Percentiles rank a stretch among this genome's conserved stretches.
These are phyloP conservation scores for Plectropomus leopardus DNA, from an alignment of 2,113 vertebrate genomes.

Conservation along the genomic window DNA sequence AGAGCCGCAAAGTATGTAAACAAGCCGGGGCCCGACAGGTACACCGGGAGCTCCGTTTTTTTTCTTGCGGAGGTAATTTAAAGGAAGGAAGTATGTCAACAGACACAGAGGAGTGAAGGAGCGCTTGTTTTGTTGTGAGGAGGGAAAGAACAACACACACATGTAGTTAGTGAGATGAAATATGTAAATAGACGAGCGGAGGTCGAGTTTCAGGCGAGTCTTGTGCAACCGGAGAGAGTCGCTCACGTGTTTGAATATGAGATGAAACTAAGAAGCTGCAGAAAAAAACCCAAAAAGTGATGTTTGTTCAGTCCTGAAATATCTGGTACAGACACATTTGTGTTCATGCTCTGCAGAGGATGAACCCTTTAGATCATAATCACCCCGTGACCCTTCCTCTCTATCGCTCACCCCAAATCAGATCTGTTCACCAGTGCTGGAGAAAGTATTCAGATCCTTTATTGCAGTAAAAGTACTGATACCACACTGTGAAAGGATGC, in stretches of 20 bases:
- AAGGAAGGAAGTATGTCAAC: constrained; percentile 55
- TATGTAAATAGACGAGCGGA: constrained; percentile 52
- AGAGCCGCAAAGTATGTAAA: constrained; percentile 79
- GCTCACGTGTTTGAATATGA: constrained; percentile 10
- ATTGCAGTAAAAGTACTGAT: too few relatives aligned
- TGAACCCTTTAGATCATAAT: too few relatives aligned
- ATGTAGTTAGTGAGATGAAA: constrained; percentile 54
- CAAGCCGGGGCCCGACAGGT: constrained; percentile 60
- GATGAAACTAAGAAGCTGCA: neutral
- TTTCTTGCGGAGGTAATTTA: constrained; percentile 59
- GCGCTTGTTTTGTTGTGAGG: constrained; percentile 62
- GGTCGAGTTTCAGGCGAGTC: neutral
- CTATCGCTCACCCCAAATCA: too few relatives aligned
- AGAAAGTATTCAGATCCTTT: too few relatives aligned
- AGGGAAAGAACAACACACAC: constrained; percentile 67
- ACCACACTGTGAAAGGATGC: too few relatives aligned
- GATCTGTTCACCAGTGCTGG: too few relatives aligned
- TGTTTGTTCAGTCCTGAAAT: too few relatives aligned
- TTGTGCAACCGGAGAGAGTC: constrained; percentile 24
- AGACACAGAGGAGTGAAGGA: constrained; percentile 37
- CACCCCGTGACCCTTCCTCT: too few relatives aligned
- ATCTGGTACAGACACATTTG: too few relatives aligned
- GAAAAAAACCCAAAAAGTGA: too few relatives aligned
- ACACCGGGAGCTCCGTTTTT: constrained; percentile 42
- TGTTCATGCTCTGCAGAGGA: too few relatives aligned